A percentile compares a stretch with the other conserved stretches of the same genome.
Conservation (phyloP, 2,113 vertebrate genomes). For the Melanerpes aurifrons region DNA sequence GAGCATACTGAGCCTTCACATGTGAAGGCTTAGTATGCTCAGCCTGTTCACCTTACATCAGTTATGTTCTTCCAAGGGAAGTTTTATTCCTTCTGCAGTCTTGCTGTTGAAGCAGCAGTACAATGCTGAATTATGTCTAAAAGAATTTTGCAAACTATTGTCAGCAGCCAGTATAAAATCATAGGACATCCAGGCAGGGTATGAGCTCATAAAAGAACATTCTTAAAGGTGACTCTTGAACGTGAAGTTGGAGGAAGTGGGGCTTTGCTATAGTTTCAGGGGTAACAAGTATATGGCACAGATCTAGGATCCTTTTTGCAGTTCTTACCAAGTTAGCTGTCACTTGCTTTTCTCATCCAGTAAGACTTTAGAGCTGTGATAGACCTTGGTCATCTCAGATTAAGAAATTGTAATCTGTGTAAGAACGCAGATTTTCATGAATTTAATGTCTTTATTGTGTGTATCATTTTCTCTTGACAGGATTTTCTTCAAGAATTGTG, state of each 20-base stretch:
- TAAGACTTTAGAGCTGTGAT: background rate
- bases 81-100: background rate
- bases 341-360: background rate
- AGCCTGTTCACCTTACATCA: background rate
- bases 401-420: background rate
- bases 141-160: background rate
- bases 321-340: background rate
- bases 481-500: constrained; percentile 89
- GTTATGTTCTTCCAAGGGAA: background rate
- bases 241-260: background rate
- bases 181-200: background rate
- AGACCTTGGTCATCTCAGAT: background rate
- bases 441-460: background rate
- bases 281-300: background rate
- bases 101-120: background rate
- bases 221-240: background rate
- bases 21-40: background rate
- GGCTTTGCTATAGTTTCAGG: background rate
- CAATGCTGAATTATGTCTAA: background rate
- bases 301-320: background rate
- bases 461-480: constrained; percentile 66
- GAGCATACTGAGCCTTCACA: too few relatives aligned
- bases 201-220: background rate
- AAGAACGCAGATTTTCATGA: background rate
- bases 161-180: background rate